Evolutionary conservation across 2,797 vertebrate species (phyloP).

Genomic region (Scyliorhinus canicula): DNA sequence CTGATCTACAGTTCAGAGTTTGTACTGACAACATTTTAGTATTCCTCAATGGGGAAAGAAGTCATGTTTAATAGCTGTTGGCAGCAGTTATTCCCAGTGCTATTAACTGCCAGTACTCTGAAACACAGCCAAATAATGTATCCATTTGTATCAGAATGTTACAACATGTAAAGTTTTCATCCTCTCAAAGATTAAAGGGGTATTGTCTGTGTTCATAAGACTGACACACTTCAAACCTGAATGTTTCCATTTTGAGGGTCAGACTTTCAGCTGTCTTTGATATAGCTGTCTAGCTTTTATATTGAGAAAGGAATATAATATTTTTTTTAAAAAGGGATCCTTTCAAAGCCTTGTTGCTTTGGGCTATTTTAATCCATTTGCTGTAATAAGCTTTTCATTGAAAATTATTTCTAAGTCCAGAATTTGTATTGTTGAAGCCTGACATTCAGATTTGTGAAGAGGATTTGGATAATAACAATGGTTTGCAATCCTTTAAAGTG

Average conservation of each 20-base stretch:
- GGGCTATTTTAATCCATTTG: constrained; percentile 14
- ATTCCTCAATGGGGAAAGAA: constrained; percentile 31
- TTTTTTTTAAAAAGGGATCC: not conserved
- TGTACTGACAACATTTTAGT: constrained; percentile 25
- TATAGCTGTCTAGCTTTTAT: not conserved
- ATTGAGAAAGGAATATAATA: not conserved
- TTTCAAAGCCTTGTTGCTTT: constrained; percentile 3
- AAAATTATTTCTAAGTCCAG: not conserved
- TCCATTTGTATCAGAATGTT: constrained; percentile 37
- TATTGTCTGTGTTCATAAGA: constrained; percentile 30
- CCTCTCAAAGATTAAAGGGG: constrained; percentile 31
- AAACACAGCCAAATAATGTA: constrained; percentile 38
- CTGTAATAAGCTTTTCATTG: not conserved
- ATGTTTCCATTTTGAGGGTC: constrained; percentile 34
- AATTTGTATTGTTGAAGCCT: not conserved
- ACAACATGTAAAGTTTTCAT: constrained; percentile 38
- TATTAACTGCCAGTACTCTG: constrained; percentile 36
- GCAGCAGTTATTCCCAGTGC: constrained; percentile 37
- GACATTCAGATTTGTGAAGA: not conserved
- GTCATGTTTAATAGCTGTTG: constrained; percentile 33
- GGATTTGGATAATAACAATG: not conserved
- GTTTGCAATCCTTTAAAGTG: not conserved
- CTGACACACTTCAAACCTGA: constrained; percentile 32
- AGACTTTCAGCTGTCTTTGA: constrained; percentile 12
- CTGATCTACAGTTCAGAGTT: constrained; percentile 25